Conservation (phyloP, 2,113 vertebrate genomes). For the Arvicanthis niloticus region DNA sequence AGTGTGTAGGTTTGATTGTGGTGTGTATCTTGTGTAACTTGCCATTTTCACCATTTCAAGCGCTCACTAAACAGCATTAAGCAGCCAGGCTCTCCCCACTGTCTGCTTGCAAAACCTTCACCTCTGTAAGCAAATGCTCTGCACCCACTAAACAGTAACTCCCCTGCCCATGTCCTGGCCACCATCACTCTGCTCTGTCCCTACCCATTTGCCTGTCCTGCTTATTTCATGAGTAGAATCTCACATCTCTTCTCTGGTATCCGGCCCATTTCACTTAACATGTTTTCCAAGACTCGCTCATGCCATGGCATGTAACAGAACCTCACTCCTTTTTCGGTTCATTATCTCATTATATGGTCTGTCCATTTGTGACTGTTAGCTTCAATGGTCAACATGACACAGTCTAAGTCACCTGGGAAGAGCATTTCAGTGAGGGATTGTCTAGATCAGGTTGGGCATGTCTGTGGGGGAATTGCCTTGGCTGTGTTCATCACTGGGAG, state of each 20-base stretch:
- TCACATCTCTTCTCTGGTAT: neutral
- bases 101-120: neutral
- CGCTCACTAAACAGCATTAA: neutral
- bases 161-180: neutral
- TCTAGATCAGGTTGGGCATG: too few relatives aligned
- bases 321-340: neutral
- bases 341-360: neutral
- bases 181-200: neutral
- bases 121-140: neutral
- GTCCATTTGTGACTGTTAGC: neutral
- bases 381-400: neutral
- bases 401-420: neutral
- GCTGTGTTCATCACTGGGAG: neutral
- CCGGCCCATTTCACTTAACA: neutral
- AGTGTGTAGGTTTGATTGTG: too few relatives aligned
- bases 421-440: neutral
- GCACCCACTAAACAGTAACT: neutral
- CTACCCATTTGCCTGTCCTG: neutral
- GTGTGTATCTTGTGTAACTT: neutral
- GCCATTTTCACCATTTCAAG: neutral
- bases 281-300: constrained; percentile 4
- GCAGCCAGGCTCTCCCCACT: neutral
- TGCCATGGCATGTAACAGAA: neutral
- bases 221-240: neutral
- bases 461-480: too few relatives aligned